Evolutionary conservation across 2,888 invertebrate species (phyloP).

Genomic region (Serripes groenlandicus): DNA sequence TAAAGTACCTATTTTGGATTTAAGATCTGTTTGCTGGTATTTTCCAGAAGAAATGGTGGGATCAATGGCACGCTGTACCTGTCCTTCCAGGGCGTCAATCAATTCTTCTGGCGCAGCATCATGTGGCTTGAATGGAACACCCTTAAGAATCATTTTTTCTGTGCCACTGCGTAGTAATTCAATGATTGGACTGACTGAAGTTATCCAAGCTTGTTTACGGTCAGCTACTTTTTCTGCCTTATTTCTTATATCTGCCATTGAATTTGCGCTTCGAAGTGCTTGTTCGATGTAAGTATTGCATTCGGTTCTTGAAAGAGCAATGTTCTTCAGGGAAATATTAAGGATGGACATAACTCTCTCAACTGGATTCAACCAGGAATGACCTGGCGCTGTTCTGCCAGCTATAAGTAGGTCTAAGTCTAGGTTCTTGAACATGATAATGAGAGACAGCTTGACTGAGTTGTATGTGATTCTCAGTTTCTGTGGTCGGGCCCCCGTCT

Average conservation of each 20-base stretch:
- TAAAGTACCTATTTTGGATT: neutral
- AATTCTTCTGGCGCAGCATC: neutral
- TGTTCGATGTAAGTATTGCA: conserved; percentile 29
- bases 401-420: conserved; percentile 22
- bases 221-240: neutral
- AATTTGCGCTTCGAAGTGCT: neutral
- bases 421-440: conserved; percentile 8
- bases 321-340: conserved; percentile 59
- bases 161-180: neutral
- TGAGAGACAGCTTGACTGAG: conserved; percentile 18
- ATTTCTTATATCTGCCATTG: neutral
- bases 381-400: conserved; percentile 59
- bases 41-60: neutral
- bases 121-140: neutral
- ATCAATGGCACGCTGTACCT: neutral
- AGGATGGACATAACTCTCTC: conserved; percentile 62
- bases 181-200: neutral
- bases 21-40: neutral
- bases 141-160: neutral
- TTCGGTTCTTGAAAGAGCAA: conserved; percentile 36
- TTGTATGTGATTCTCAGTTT: conserved; percentile 17
- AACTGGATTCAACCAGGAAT: conserved; percentile 59
- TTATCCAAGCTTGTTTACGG: neutral
- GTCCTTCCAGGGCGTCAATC: neutral
- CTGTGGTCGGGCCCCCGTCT: conserved; percentile 44